Base-by-base conservation (phyloP, 2,113 vertebrate species). In the Alces alces region DNA sequence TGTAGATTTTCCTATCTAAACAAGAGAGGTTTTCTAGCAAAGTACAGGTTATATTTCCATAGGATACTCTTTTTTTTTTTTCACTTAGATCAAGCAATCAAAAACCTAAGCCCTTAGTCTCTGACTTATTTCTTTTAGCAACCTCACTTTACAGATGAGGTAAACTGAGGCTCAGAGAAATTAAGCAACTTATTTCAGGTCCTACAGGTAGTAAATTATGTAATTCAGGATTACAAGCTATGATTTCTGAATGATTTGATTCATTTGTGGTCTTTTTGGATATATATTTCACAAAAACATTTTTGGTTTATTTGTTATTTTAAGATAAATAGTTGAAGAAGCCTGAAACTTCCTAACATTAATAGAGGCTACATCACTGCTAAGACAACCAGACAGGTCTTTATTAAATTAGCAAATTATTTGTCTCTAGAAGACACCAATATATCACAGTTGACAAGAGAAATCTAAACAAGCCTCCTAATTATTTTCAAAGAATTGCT, bases 341-440 rank as follows among this genome's bases (percentile, higher is more conserved):
- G 11, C 45, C 14, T 30, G 28, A 91, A 92, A 52, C 84, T 66
- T 90, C 19, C 36, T 70, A 78, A 78, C 2, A 70, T 52, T 55
- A 92, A 87, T 25, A 96, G 19, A 47, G 13, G 3, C 54, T 95
- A n/a, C 85, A 33, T 58, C 21, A 30, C 30, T 54, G 2, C 95
- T 60, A 91, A 39, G 55, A 95, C 86, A 94, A 73, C 0, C 33
- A 78, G 43, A 60, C 16, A 82, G n/a, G 5, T 54, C 86, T 89
- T 97, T 84, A 80, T 55, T 54, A 96, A 91, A 95, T 93, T 89
- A 92, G 78, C 80, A 97, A 96, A 83, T 39, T 58, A 19, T 76
- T 21, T 97, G 5, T 88, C n/a, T 85, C 12, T 85, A 60, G 61
- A 6, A 95, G 52, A 84, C 10, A 86, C 58, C 3, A 39, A 12